Evolutionary conservation across 1,140 invertebrate species (phyloP).

Genomic region (Globodera rostochiensis): DNA sequence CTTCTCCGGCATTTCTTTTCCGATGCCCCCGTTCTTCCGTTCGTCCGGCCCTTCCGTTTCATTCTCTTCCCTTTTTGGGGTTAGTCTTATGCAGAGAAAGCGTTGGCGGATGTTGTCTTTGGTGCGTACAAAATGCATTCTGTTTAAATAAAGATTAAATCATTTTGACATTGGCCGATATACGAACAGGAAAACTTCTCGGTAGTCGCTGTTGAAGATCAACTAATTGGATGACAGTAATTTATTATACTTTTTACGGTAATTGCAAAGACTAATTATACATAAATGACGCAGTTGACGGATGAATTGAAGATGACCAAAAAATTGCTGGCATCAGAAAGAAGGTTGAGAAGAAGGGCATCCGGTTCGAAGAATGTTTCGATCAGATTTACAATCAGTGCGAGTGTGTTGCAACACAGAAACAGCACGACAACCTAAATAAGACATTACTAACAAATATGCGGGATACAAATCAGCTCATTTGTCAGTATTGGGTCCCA

Average conservation of each 20-base stretch:
- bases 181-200: constrained; percentile 58
- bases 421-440: constrained; percentile 57
- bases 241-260: background rate
- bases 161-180: background rate
- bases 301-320: constrained; percentile 62
- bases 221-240: constrained; percentile 7
- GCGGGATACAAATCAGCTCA: too few species aligned
- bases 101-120: constrained; percentile 4
- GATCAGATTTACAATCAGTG: constrained; percentile 63
- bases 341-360: constrained; percentile 58
- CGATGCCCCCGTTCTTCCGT: constrained; percentile 4
- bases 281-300: constrained; percentile 62
- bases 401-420: constrained; percentile 60
- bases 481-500: too few species aligned
- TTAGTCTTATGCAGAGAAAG: background rate
- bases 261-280: background rate
- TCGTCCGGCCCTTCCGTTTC: background rate
- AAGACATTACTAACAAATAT: background rate
- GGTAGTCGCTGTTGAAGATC: constrained; percentile 62
- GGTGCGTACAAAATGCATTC: constrained; percentile 25
- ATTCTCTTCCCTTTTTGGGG: background rate
- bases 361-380: constrained; percentile 64
- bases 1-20: background rate
- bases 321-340: constrained; percentile 62
- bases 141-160: constrained; percentile 5